Evolutionary conservation across 2,113 vertebrate genomes (phyloP).

Genomic region (Aleadryas rufinucha): DNA sequence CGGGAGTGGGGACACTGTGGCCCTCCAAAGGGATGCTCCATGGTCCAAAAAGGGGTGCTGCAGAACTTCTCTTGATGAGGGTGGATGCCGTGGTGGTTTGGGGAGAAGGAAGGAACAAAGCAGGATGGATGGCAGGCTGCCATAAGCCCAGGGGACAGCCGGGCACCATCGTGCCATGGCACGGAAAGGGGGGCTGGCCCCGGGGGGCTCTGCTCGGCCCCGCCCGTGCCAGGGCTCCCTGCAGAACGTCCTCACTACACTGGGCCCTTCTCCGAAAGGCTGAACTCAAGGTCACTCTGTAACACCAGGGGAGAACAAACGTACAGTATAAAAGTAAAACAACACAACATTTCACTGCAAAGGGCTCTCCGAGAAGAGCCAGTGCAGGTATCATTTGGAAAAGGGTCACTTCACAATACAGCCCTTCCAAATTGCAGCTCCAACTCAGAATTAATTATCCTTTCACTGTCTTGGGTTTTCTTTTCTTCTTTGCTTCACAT

Average conservation of each 20-base stretch:
- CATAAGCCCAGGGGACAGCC: background rate
- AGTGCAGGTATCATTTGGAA: background rate
- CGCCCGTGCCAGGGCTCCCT: background rate
- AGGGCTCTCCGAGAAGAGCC: background rate
- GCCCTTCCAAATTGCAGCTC: constrained; percentile 47
- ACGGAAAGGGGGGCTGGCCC: accelerated
- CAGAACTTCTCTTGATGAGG: background rate
- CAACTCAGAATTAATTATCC: constrained; percentile 60
- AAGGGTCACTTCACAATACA: constrained; percentile 60
- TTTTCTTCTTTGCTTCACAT: constrained; percentile 57
- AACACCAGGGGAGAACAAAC: background rate
- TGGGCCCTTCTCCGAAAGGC: background rate
- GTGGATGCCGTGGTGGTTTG: accelerated
- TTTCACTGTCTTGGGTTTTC: constrained; percentile 50
- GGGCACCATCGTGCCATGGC: background rate
- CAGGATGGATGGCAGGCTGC: too few relatives aligned
- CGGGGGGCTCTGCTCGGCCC: background rate
- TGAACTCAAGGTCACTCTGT: background rate
- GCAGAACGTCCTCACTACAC: accelerated
- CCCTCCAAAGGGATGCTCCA: too few relatives aligned
- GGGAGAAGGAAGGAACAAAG: background rate
- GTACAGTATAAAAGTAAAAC: background rate
- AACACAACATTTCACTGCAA: background rate
- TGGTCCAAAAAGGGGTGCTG: accelerated
- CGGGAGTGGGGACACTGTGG: background rate